Base-by-base conservation (phyloP, 2,797 vertebrate species). In the Gallinago stenura region DNA sequence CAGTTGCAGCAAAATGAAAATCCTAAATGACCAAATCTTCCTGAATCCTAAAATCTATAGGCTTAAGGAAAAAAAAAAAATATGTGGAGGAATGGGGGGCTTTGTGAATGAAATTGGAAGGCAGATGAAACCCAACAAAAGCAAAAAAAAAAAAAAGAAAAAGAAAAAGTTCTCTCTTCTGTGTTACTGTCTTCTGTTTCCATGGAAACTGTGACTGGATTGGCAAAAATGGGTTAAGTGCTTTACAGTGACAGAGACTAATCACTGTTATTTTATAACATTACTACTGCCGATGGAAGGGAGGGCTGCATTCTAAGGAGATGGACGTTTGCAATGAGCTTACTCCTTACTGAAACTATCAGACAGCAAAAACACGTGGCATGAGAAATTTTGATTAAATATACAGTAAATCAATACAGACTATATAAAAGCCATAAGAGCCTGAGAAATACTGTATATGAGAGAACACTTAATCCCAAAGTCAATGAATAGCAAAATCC, bases 161-260 rank as follows among this genome's bases (percentile, higher is more conserved):
- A 88, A 39, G 14, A 39, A 13, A 30, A 51, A 37, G 3, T 43
- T 14, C 13, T 61, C 5, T 45, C 35, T 68, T 54, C 57, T 61
- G 9, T 54, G 8, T 94, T 81, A 66, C 50, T 66, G 7, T 71
- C 72, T 80, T 65, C 84, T 6, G 79, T 97, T 96, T 93, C 96
- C 86, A 83, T 94, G 92, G 95, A 91, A 96, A 97, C 95, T 3
- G 13, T 95, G 62, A 21, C 31, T 77, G 83, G 58, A 77, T 91
- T 96, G 88, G 43, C 91, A 97, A 96, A 97, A 96, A 93, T 80
- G 88, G 88, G 91, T 93, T 94, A 97, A 96, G 73, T 91, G 73
- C 56, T 96, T 95, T 93, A 85, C 71, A 90, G 65, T 81, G 91
- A 80, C 84, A 90, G 77, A 93, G 82, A 94, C 57, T 96, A 95